These are phyloP conservation scores for Epistrophe eligans DNA, from an alignment of 2,888 invertebrate genomes.

Conservation along the genomic window DNA sequence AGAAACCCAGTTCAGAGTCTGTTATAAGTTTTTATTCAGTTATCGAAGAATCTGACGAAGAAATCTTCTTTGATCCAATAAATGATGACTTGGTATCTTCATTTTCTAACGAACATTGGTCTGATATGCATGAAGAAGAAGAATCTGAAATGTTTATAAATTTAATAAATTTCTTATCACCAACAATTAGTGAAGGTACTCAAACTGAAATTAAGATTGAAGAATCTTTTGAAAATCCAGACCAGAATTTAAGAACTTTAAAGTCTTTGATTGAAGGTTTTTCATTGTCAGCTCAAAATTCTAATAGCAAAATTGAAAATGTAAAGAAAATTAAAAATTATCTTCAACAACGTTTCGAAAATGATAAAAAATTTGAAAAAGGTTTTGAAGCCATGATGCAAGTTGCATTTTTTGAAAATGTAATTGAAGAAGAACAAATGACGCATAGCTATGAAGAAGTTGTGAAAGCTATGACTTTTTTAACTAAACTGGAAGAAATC, in stretches of 20 bases:
- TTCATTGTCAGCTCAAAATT: slow-evolving; percentile 25
- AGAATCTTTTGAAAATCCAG: neutral
- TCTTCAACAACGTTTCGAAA: slow-evolving; percentile 78
- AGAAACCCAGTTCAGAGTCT: slow-evolving; percentile 60
- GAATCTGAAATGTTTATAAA: slow-evolving; percentile 30
- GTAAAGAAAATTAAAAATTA: slow-evolving; percentile 57
- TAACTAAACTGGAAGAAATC: slow-evolving; percentile 78
- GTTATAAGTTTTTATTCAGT: slow-evolving; percentile 79
- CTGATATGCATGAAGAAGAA: neutral
- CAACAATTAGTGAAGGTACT: slow-evolving; percentile 1
- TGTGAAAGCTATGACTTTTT: slow-evolving; percentile 79
- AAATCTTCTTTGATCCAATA: slow-evolving; percentile 23
- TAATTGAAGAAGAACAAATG: neutral
- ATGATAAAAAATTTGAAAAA: slow-evolving; percentile 69
- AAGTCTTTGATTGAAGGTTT: slow-evolving; percentile 32
- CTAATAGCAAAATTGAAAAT: neutral
- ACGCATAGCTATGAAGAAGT: slow-evolving; percentile 78
- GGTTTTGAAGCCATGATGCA: slow-evolving; percentile 31
- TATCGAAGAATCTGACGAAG: slow-evolving; percentile 61
- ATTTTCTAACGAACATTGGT: slow-evolving; percentile 15
- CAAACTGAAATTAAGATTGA: neutral
- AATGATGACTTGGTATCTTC: slow-evolving; percentile 5
- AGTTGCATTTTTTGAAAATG: slow-evolving; percentile 10
- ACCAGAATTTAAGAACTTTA: neutral
- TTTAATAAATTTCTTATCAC: neutral